Base-by-base conservation (phyloP, 23 tunicate genomes). In the Trididemnum miniatum region DNA sequence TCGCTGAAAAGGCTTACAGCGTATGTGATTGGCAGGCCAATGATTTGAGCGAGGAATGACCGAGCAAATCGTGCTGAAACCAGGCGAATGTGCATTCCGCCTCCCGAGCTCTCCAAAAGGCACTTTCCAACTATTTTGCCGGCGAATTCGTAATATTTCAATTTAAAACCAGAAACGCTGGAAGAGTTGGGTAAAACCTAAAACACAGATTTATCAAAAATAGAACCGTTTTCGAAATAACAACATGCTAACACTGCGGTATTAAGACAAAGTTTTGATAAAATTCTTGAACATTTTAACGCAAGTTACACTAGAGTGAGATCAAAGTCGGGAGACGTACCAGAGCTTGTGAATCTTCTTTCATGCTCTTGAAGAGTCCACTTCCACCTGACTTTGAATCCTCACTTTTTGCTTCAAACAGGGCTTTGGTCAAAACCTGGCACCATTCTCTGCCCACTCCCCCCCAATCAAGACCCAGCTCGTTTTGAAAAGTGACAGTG, bases 81-180 rank as follows among this genome's bases (percentile, higher is more conserved):
- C 37, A 82, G 78, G 60, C 88, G 82, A 2, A 71, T 31, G 40
- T 64, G 26, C 69, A 82, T 87, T 2, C 90, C 90, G 66, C 87
- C 87, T 12, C 73, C 31, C 51, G 88, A 80, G 39, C 93, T 88
- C 66, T 88, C 89, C 39, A 93, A 66, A 0, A 93, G 34, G 51
- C 98, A 88, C 63, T 93, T 93, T n/a, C 89, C 98, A 3, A 93
- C 93, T 0, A 93, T 59, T 38, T 93, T 93, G 31, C 98, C 98
- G 82, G 97, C 97, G 44, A 92, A 83, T 52, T 92, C 97, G 57
- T 72, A 92, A 65, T 74, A 71, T 79, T 92, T 92, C 32, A 72
- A 35, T 52, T 87, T 92, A n/a, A 80, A 78, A 1, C 89, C 92
- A 38, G 89, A 85, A 0, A 60, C 44, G 0, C 24, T 18, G n/a